Evolutionary conservation across 92 coral and sea anemone genomes (phyloP).

Genomic region (Porites rus): DNA sequence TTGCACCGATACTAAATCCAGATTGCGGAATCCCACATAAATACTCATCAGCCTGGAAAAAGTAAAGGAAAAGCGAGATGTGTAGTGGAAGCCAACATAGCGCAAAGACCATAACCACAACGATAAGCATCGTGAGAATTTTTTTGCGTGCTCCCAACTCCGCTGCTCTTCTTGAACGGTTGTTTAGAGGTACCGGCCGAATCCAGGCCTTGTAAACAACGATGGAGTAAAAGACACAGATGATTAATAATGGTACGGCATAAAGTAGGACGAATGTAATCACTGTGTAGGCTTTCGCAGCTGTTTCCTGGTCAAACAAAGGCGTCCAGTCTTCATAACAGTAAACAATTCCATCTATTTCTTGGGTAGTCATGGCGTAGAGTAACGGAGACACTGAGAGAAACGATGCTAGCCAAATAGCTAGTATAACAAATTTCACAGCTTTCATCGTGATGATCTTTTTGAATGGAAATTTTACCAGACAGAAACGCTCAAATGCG

Average conservation of each 20-base stretch:
- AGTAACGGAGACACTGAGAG: conserved; percentile 74
- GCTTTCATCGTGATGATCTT: conserved; percentile 54
- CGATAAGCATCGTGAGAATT: conserved; percentile 55
- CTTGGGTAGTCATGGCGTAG: conserved; percentile 68
- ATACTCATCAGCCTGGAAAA: conserved; percentile 58
- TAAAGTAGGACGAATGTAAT: conserved; percentile 74
- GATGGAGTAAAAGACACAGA: conserved; percentile 68
- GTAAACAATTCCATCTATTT: conserved; percentile 46
- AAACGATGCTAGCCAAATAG: conserved; percentile 72
- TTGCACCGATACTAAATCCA: conserved; percentile 56
- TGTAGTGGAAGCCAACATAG: conserved; percentile 86
- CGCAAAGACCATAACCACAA: conserved; percentile 72
- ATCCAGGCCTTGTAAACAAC: conserved; percentile 71
- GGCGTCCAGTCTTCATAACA: conserved; percentile 85
- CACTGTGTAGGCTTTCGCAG: conserved; percentile 72
- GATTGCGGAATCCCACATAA: conserved; percentile 75
- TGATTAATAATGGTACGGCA: conserved; percentile 65
- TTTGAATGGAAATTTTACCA: conserved; percentile 65
- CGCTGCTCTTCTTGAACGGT: conserved; percentile 36
- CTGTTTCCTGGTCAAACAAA: conserved; percentile 66
- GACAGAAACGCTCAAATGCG: conserved; percentile 72
- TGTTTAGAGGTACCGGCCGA: conserved; percentile 55
- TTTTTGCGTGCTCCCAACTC: conserved; percentile 57
- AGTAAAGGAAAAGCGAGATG: conserved; percentile 64
- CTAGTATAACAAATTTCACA: conserved; percentile 63